Base-by-base conservation (phyloP, 1,140 invertebrate species). In the Littorina saxatilis region DNA sequence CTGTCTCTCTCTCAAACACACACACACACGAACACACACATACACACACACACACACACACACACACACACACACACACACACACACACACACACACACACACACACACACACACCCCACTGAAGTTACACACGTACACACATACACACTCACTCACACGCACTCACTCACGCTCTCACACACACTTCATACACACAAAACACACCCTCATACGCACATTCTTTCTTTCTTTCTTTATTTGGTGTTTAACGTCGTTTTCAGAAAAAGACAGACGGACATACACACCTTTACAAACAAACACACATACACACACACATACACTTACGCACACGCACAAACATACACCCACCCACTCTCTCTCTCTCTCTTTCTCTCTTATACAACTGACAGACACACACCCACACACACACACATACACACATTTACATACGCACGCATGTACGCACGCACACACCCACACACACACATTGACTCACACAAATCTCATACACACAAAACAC, bases 101-200 rank as follows among this genome's bases (percentile, higher is more conserved):
- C n/a, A n/a, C n/a, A n/a, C n/a, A n/a, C n/a, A n/a, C n/a, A n/a
- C n/a, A n/a, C n/a, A n/a, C n/a, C n/a, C n/a, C n/a, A n/a, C n/a
- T n/a, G n/a, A n/a, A n/a, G n/a, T n/a, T 27, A 15, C 61, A 15
- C 27, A 32, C 61, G 7, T 32, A 32, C 61, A 63, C 68, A 70
- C 37, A 70, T 37, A 70, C 68, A 70, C 68, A 70, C 68, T 40
- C 68, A 70, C 17, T 20, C 68, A 70, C 68, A 39, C 68, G 3
- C 27, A 27, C 68, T 40, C 68, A 70, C 7, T 40, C 37, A 70
- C 35, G 40, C 68, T 40, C 37, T 27, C 68, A 70, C 37, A 70
- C 35, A 40, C 37, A 70, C 68, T 40, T 7, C 68, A 70, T 27
- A 40, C 68, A 70, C 37, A 70, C 68, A 70, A 40, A 2, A 70